Base-by-base conservation (phyloP, 2,113 vertebrate species). In the Mellivora capensis region DNA sequence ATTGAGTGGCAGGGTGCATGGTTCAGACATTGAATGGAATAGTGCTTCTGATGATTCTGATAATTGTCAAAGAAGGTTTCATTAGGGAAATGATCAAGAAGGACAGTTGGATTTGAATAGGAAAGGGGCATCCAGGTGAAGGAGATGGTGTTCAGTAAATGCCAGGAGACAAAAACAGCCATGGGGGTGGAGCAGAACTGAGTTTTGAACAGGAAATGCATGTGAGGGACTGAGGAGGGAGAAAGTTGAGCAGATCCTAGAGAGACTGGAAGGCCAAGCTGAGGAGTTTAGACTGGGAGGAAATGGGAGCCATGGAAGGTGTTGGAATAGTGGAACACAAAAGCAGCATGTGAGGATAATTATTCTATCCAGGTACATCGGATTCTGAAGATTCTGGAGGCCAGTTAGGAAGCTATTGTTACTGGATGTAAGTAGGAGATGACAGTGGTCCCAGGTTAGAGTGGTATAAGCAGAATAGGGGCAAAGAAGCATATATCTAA, bases 311-410 rank as follows among this genome's bases (percentile, higher is more conserved):
- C 44, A 4, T 5, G 17, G 84, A 59, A 84, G 27, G 59, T 82
- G 2, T 10, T 13, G 13, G 21, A 49, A 23, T 12, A 69, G 44
- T 14, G 49, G 54, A 17, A 23, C 6, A 37, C 77, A 59, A 87
- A 72, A 93, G 27, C 49, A 39, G 10, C 21, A n/a, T 85, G n/a
- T 77, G 25, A 42, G n/a, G 47, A 47, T 93, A 87, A 62, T 64
- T 6, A 59, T 37, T 59, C 81, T 64, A 29, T 12, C 9, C 6
- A 42, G 57, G 14, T 34, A 80, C 82, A 57, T 7, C n/a, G 25
- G 42, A 31, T 67, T 77, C 59, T 87, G 77, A 89, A 82, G 49
- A 15, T 64, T 93, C 69, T 80, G 25, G 31, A 92, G 34, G 29
- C 39, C 64, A 11, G 2, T 59, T 25, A 42, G 77, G 62, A 96